Percentiles rank a stretch among this genome's conserved stretches.
These are phyloP conservation scores for Lysandra coridon DNA, from an alignment of 2,888 invertebrate genomes.

Conservation along the genomic window DNA sequence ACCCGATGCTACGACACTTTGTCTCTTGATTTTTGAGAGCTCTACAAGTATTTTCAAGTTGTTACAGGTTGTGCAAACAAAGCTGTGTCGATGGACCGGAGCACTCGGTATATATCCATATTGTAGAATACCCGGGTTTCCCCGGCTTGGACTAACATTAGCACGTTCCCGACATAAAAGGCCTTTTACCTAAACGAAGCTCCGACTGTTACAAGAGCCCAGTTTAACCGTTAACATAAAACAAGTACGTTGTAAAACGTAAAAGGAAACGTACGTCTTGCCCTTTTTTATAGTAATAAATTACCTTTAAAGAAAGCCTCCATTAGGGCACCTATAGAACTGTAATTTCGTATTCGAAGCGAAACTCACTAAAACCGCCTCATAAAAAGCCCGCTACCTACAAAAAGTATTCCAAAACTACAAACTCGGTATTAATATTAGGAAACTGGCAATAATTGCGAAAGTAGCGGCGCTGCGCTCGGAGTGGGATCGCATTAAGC, in stretches of 20 bases:
- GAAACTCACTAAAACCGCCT: neutral
- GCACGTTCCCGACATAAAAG: conserved; percentile 6
- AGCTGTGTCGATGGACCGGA: neutral
- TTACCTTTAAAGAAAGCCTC: neutral
- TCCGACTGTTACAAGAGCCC: neutral
- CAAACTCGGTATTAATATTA: neutral
- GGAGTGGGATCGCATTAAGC: conserved; percentile 34
- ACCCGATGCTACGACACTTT: neutral
- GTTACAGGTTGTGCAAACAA: neutral
- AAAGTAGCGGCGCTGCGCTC: neutral
- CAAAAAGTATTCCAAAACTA: neutral
- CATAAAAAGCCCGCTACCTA: neutral
- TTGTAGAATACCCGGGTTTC: neutral
- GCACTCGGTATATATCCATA: neutral
- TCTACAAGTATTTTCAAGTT: neutral
- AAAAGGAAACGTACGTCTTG: neutral
- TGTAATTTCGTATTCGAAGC: neutral
- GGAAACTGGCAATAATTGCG: neutral
- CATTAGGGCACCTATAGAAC: neutral
- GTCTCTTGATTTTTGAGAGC: neutral
- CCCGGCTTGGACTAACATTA: neutral
- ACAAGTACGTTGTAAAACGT: neutral
- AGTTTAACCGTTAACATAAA: neutral
- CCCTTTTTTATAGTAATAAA: neutral
- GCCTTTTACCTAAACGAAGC: neutral